Evolutionary conservation across 2,113 vertebrate species (phyloP), one percentile per base, ranked within the genome.

Genomic region (Sapayoa aenigma): DNA sequence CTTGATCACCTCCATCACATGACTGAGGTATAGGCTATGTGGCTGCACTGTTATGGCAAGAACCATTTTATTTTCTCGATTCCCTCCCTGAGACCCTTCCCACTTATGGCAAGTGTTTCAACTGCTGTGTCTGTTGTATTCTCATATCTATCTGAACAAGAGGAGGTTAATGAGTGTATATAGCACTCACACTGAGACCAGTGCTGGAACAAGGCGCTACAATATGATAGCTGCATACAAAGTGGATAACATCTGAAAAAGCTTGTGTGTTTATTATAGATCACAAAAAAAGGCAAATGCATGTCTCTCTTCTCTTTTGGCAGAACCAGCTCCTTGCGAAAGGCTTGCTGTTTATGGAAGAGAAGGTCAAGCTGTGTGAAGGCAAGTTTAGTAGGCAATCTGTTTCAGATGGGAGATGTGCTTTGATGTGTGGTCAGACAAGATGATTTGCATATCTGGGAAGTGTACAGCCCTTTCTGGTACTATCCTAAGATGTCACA

Each of bases 261-360:
- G 41, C 33, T 59, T 47, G 31, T 9, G 21, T 73, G 52, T 86
- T 72, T 22, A 35, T 87, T 95, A 91, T 35, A 33, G 41, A 3
- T 12, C 52, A 59, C 79, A 27, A 63, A 63, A 63, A 91, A 82
- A 73, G 56, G 62, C 88, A 95, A 97, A 95, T 59, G 15, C 59
- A 27, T 55, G 9, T 96, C 35, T 95, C 84, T 97, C 89, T 96
- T 94, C 60, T 97, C 87, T 98, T 68, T 97, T 96, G 96, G 92
- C 97, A 99, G 99, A 99, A 99, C 97, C 99, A 99, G 94, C 98
- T 99, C 93, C 98, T 99, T 95, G 98, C 94, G 16, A 99, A 98
- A 96, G 99, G 99, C 77, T 97, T 99, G 93, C 96, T 98, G 73
- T 98, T 98, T 84, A 95, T 99, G 95, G 98, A 99, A 94, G 99